Percentiles rank a stretch among this genome's conserved stretches.
Conservation (phyloP, 35 echinoderm and acorn worm genomes). For the Ptychodera flava region DNA sequence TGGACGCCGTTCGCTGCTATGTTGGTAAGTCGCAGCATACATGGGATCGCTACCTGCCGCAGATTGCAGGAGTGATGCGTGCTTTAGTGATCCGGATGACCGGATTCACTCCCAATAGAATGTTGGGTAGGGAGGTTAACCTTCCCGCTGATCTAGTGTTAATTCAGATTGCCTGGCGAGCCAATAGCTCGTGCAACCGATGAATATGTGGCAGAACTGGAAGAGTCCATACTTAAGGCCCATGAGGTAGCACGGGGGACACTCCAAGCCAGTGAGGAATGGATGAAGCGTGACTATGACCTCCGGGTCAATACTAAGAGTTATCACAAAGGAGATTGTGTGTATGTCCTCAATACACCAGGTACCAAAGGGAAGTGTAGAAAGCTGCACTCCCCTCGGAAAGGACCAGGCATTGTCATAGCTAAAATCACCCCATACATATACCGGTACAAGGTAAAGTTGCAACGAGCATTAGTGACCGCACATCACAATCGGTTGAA, state of each 20-base stretch:
- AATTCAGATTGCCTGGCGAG: background rate
- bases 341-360: background rate
- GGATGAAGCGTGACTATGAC: background rate
- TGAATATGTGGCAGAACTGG: background rate
- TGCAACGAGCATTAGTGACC: no score
- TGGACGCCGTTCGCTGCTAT: constrained; percentile 38
- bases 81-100: background rate
- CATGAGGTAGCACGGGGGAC: background rate
- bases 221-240: background rate
- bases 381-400: background rate
- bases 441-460: no score
- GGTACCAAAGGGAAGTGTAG: background rate
- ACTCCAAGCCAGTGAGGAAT: background rate
- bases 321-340: constrained; percentile 1
- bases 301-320: background rate
- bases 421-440: no score
- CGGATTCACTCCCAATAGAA: constrained; percentile 22
- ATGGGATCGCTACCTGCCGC: background rate
- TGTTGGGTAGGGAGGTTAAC: constrained; percentile 12
- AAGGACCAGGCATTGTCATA: background rate
- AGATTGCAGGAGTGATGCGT: background rate
- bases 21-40: background rate
- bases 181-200: background rate
- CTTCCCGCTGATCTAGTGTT: constrained; percentile 14
- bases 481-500: no score